Evolutionary conservation across 2,888 invertebrate species (phyloP), one percentile per base, ranked within the genome.

Genomic region (Hirtodrosophila cameraria): DNA sequence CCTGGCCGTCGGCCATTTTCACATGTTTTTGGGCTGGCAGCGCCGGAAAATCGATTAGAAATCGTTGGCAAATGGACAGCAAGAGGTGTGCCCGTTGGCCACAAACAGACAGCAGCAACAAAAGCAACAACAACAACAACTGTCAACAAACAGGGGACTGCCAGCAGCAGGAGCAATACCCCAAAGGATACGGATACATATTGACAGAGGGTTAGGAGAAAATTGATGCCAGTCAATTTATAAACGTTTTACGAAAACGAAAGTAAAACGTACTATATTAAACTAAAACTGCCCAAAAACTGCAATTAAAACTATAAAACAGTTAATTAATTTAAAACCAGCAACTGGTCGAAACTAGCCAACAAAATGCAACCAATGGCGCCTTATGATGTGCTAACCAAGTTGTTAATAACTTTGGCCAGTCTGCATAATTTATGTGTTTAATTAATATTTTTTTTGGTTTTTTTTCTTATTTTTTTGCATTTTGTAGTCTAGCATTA

Each of bases 41-140:
- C 61, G 66, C 43, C 61, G 84, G 69, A 86, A 81, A 81, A 86
- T 81, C 80, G 86, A 81, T 81, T 81, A 81, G 80, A 81, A 81
- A 86, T 83, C 86, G 84, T 53, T 83, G 84, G 66, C 69, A 81
- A 83, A 83, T 83, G 80, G 86, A 81, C 86, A 86, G 80, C 84
- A 64, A 79, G 76, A 80, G 80, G 80, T 80, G 80, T 80, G 80
- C 84, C 80, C 86, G 76, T 50, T 64, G 76, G 76, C 86, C 57
- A 69, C 30, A 65, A 46, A 48, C 59, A 41, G 68, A 74, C 59
- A 59, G 45, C 46, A 48, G 27, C 42, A 38, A 12, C 46, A 45
- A 38, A 30, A 27, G 2, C 42, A 35, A 33, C 61, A 54, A 31
- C 61, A 49, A 20, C 46, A 42, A 42, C 16, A 41, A 20, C 64